phyloP scores from a whole-genome alignment of 1,140 invertebrate genomes.

The Scaptodrosophila lebanonensis region DNA sequence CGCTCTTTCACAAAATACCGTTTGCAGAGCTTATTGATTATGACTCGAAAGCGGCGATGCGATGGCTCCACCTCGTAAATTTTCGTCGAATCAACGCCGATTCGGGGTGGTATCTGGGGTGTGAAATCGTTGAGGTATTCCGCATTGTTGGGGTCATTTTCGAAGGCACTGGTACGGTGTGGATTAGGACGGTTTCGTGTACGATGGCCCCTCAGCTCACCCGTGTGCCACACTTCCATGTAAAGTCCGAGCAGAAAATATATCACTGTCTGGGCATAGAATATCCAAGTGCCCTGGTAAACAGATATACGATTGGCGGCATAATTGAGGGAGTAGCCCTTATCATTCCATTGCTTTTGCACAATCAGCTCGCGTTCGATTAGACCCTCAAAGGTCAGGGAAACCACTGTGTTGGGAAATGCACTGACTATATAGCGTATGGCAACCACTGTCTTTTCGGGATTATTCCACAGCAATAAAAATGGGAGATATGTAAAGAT shows the following conservation, averaged over 20 bases:
- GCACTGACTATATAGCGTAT: conserved; percentile 17
- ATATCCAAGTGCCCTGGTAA: conserved; percentile 12
- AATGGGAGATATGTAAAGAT: conserved; percentile 42
- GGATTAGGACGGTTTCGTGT: too few relatives aligned
- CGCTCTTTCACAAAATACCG: conserved; percentile 67
- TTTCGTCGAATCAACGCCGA: conserved; percentile 48
- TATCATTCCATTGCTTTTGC: conserved; percentile 1
- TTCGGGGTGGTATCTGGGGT: conserved; percentile 10
- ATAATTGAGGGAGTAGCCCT: conserved; percentile 5
- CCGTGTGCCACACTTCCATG: conserved; percentile 45
- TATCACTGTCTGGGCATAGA: background rate
- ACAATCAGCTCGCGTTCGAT: conserved; percentile 39
- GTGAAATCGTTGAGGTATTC: conserved; percentile 8
- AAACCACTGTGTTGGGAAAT: conserved; percentile 43
- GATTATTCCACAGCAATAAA: conserved; percentile 39
- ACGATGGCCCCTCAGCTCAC: conserved; percentile 16
- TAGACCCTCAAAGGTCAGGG: conserved; percentile 20
- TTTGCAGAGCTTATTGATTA: conserved; percentile 58
- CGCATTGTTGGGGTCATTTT: too few relatives aligned
- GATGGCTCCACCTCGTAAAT: conserved; percentile 62
- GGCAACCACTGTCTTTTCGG: background rate
- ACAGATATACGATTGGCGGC: background rate
- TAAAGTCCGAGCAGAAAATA: conserved; percentile 32
- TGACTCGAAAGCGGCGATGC: conserved; percentile 53
- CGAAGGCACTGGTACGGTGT: too few relatives aligned